Evolutionary conservation across 2,797 vertebrate genomes (phyloP), one percentile per base, ranked within the genome.

Genomic region (Amphiprion clarkii): DNA sequence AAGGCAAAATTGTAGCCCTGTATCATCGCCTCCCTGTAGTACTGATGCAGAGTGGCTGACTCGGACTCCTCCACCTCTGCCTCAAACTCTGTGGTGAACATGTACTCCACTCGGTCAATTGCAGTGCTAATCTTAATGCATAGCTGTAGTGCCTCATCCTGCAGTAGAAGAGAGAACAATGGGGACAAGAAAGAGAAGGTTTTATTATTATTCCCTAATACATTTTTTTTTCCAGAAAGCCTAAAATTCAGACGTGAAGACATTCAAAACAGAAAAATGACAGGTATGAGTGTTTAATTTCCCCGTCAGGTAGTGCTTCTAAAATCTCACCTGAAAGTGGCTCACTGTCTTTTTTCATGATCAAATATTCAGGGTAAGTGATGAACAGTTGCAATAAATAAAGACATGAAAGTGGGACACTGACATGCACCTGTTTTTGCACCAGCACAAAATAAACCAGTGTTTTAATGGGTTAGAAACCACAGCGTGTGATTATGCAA

Each of bases 1-100:
- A 99, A 99, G 62, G 98, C 98, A 86, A 99, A 99, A 89, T 99
- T 99, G 93, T 99, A 99, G 42, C 96, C 96, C 86, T 99, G 98
- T 90, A 98, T 98, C 98, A 99, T 99, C 16, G 98, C 97, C 85
- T 99, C 98, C 70, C 98, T 95, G 91, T 98, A 97, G 92, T 99
- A 99, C 76, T 99, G 98, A 79, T 99, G 97, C 86, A 99, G 88
- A 1, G 97, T 99, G 76, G 94, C 94, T 9, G 95, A 96, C 86
- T 99, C 98, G 0, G 96, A 96, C 67, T 99, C 98, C 51, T 99
- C 98, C 58, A 97, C 96, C 87, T 99, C 98, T 1, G 95, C 94
- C 67, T 99, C 96, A 46, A 97, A 97, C 81, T 99, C 97, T 0
- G 96, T 95, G 3, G 96, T 97, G 94, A 99, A 99, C 96, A 99